phyloP scores from a whole-genome alignment of 2,797 vertebrate species.

The Clarias fuscus region DNA sequence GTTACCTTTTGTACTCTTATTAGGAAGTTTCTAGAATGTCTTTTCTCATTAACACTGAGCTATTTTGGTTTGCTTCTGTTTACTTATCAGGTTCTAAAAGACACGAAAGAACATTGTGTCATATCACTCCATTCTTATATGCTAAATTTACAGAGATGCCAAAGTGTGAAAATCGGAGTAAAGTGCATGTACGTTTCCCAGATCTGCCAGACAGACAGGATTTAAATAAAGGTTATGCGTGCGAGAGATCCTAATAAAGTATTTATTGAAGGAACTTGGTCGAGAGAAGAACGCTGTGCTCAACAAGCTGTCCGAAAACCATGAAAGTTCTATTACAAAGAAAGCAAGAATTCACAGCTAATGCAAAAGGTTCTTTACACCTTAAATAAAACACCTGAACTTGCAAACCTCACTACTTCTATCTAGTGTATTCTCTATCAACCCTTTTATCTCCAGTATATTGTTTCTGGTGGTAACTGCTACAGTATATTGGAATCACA shows the following conservation, averaged over 20 bases:
- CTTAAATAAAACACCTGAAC: not conserved
- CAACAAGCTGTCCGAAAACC: conserved; percentile 27
- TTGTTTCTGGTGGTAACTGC: not conserved
- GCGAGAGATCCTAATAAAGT: not conserved
- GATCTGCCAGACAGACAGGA: not conserved
- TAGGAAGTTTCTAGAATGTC: not conserved
- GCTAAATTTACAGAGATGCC: not conserved
- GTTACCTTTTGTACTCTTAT: too few species aligned
- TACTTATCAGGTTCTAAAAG: not conserved
- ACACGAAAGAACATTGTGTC: not conserved
- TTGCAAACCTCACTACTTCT: not conserved
- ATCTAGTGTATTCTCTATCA: not conserved
- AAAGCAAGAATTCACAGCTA: not conserved
- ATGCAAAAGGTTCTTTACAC: not conserved
- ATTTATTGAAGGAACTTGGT: conserved; percentile 14
- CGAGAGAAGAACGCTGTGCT: not conserved
- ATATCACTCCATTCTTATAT: not conserved
- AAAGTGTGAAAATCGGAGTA: not conserved
- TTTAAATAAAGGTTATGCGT: conserved; percentile 20
- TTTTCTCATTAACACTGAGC: not conserved
- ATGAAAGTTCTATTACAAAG: not conserved
- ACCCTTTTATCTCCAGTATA: not conserved
- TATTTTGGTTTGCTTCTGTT: conserved; percentile 1
- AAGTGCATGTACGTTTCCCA: not conserved
- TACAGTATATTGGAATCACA: not conserved